phyloP scores from a whole-genome alignment of 1,140 invertebrate species.

The Onthophagus taurus region DNA sequence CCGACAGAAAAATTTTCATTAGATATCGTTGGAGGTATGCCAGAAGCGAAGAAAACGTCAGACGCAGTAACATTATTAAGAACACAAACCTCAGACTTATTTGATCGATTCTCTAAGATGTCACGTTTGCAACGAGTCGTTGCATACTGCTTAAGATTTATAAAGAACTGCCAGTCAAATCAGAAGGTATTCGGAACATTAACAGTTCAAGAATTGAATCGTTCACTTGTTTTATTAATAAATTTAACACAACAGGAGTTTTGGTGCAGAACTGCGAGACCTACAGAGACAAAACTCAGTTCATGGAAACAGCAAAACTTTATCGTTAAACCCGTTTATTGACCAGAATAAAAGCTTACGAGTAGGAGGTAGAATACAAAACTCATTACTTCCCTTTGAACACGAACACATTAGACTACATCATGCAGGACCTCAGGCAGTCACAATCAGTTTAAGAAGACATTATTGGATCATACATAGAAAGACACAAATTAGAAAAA shows the following conservation, averaged over 20 bases:
- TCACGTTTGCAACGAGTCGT: background rate
- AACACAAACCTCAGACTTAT: too few relatives aligned
- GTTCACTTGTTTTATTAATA: too few relatives aligned
- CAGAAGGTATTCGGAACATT: too few relatives aligned
- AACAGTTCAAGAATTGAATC: too few relatives aligned
- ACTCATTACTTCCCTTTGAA: background rate
- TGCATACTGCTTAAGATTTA: background rate
- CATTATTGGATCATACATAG: conserved; percentile 23
- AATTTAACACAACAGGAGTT: too few relatives aligned
- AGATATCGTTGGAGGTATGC: too few relatives aligned
- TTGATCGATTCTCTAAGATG: background rate
- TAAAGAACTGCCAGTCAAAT: too few relatives aligned
- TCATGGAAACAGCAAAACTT: conserved; percentile 4
- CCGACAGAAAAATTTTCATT: too few relatives aligned
- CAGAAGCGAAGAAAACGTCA: too few relatives aligned
- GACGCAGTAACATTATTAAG: too few relatives aligned
- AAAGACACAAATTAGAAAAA: conserved; percentile 13
- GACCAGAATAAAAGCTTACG: conserved; percentile 4
- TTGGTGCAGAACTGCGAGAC: too few relatives aligned
- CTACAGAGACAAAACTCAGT: too few relatives aligned
- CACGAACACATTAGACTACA: conserved; percentile 3
- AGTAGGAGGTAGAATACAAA: conserved; percentile 5
- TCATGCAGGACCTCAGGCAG: conserved; percentile 22
- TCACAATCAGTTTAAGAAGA: conserved; percentile 19
- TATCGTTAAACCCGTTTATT: background rate